Evolutionary conservation across 37 sponge, comb jelly and placozoan species (phyloP).

Genomic region (Oscarella lobularis): DNA sequence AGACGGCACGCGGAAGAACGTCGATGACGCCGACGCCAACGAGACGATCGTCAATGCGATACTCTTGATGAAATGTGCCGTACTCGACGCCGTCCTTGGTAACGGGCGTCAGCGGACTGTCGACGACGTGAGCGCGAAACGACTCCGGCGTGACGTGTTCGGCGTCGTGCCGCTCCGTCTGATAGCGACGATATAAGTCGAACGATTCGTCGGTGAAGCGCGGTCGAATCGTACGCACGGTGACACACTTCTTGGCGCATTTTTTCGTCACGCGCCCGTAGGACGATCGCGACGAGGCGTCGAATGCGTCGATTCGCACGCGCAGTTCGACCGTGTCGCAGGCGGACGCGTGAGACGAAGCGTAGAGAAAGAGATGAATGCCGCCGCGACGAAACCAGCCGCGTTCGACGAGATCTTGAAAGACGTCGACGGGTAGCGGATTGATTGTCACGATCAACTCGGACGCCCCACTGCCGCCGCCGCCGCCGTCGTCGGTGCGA

Average conservation of each 20-base stretch:
- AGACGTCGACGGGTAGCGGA: conserved; percentile 52
- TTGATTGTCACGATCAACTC: conserved; percentile 62
- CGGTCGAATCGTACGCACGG: conserved; percentile 26
- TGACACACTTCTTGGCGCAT: conserved; percentile 41
- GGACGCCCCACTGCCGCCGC: conserved; percentile 46
- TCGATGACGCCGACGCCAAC: conserved; percentile 78
- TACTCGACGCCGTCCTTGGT: conserved; percentile 41
- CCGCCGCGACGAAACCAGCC: conserved; percentile 93
- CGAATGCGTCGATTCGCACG: conserved; percentile 49
- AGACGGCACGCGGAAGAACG: conserved; percentile 66
- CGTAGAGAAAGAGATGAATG: conserved; percentile 70
- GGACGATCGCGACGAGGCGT: conserved; percentile 31
- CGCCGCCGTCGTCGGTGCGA: too few species aligned
- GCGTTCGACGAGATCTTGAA: conserved; percentile 57
- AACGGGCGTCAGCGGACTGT: conserved; percentile 30
- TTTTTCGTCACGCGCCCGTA: conserved; percentile 43
- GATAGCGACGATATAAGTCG: conserved; percentile 68
- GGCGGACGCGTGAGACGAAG: conserved; percentile 37
- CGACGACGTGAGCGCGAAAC: conserved; percentile 69
- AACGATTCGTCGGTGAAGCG: conserved; percentile 64
- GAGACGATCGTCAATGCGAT: conserved; percentile 65
- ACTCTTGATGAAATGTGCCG: conserved; percentile 81
- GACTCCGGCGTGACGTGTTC: conserved; percentile 47
- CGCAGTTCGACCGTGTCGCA: conserved; percentile 79
- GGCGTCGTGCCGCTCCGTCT: conserved; percentile 58